Percentiles rank a stretch among this genome's conserved stretches.
phyloP scores from a whole-genome alignment of 2,797 vertebrate genomes.

The Miichthys miiuy region DNA sequence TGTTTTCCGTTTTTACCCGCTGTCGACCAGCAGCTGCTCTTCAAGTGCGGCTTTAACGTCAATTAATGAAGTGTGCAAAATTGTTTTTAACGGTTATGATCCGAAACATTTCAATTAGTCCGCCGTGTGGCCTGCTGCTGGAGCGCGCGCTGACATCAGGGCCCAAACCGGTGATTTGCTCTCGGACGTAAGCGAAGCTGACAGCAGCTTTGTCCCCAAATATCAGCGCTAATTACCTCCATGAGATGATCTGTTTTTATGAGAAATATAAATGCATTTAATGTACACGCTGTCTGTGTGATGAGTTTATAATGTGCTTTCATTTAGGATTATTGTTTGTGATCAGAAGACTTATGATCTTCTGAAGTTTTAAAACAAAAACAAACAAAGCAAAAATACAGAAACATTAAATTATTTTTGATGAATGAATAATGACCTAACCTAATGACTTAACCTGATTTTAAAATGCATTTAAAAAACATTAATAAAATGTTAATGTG shows the following conservation, averaged over 20 bases:
- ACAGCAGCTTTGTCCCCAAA: conserved; percentile 67
- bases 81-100: conserved; percentile 89
- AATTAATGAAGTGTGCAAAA: conserved; percentile 91
- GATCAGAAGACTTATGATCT: neutral
- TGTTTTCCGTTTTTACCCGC: conserved; percentile 73
- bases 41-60: conserved; percentile 88
- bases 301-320: neutral
- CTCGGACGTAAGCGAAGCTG: conserved; percentile 59
- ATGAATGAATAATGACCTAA: no score
- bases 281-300: neutral
- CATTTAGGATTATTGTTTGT: neutral
- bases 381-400: neutral
- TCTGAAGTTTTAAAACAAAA: neutral
- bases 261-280: neutral
- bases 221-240: conserved; percentile 67
- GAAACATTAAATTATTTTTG: no score
- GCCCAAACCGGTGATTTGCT: conserved; percentile 41
- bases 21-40: conserved; percentile 88
- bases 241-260: conserved; percentile 40
- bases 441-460: no score
- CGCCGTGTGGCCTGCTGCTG: conserved; percentile 52
- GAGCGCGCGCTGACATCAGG: conserved; percentile 54
- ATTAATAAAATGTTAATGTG: neutral
- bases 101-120: conserved; percentile 87
- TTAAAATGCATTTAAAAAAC: neutral